phyloP scores from a whole-genome alignment of 53 echinoderm and acorn worm genomes.

The Pentamera pediparva region DNA sequence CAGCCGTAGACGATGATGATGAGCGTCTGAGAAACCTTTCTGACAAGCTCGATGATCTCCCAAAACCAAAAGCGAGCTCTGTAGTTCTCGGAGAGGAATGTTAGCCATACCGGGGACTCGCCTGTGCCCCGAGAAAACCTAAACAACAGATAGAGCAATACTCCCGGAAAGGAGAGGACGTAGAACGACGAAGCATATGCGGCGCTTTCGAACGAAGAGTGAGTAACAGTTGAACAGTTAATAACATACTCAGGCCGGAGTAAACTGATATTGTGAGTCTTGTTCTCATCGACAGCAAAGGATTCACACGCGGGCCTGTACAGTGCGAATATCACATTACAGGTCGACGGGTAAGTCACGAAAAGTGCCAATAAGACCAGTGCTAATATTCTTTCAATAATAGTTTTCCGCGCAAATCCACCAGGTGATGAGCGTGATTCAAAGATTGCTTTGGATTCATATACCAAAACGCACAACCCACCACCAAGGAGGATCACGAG shows the following conservation, averaged over 20 bases:
- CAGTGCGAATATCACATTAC: conserved; percentile 28
- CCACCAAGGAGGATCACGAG: not conserved
- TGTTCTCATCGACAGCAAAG: conserved; percentile 29
- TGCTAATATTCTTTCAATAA: not conserved
- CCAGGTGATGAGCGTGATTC: too few species aligned
- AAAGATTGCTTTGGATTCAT: not conserved
- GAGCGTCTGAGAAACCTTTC: not conserved
- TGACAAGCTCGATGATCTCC: conserved; percentile 7
- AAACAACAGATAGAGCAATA: conserved; percentile 34
- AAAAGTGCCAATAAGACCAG: conserved; percentile 36
- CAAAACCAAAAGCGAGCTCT: conserved; percentile 12
- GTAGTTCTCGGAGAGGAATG: conserved; percentile 17
- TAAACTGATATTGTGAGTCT: not conserved
- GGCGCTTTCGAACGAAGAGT: conserved; percentile 1
- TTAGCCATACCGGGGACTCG: not conserved
- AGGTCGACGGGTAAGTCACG: conserved; percentile 44
- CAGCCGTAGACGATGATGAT: not conserved
- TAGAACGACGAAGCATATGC: conserved; percentile 35
- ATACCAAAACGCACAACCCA: not conserved
- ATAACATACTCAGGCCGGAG: conserved; percentile 49
- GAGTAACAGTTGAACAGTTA: conserved; percentile 22
- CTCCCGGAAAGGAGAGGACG: conserved; percentile 44
- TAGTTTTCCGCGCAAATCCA: not conserved
- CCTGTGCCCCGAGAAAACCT: not conserved
- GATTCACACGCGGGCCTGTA: conserved; percentile 38